Evolutionary conservation across 2,113 vertebrate species (phyloP), one percentile per base, ranked within the genome.

Genomic region (Melospiza georgiana): DNA sequence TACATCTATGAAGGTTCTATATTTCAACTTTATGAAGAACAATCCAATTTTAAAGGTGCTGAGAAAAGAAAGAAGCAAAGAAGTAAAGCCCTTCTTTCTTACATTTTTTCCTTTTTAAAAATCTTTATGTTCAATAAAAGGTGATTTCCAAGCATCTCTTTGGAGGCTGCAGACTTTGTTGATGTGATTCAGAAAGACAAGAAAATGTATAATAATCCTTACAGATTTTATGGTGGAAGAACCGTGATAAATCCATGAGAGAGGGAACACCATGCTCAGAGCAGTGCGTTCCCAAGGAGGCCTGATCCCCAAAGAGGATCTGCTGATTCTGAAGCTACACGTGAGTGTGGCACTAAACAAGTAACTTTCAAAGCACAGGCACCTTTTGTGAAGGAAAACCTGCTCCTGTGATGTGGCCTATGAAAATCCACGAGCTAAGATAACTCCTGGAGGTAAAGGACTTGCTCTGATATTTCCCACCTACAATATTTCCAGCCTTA

Each of bases 251-350:
- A 88, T 33, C 63, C 33, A 12, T 15, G 30, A 33, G 20, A 74
- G 57, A 59, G 4, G 48, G 10, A 73, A 15, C 1, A 1, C 12
- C 1, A 0, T 43, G 14, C 33, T 65, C 39, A 41, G 35, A 54
- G 65, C 16, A 51, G 25, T 6, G 24, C 15, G 39, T n/a, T 25
- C 8, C 24, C 19, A 19, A 77, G 37, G 43, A 59, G 17, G 35
- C 19, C 43, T 51, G 48, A 51, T 51, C 12, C 23, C 48, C 48
- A 24, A 14, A 49, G 48, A 49, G 12, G 12, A 24, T 54, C 24
- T 86, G 54, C 39, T 62, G 17, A 63, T 33, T 11, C 43, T 44
- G n/a, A 31, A 63, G 48, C 15, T 33, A 0, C 12, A 46, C 46
- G 24, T 48, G 58, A 43, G 33, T 12, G 19, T 19, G 12, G 49